These are phyloP conservation scores for Hemistola chrysoprasaria DNA, from an alignment of 2,888 invertebrate genomes.

Conservation along the genomic window DNA sequence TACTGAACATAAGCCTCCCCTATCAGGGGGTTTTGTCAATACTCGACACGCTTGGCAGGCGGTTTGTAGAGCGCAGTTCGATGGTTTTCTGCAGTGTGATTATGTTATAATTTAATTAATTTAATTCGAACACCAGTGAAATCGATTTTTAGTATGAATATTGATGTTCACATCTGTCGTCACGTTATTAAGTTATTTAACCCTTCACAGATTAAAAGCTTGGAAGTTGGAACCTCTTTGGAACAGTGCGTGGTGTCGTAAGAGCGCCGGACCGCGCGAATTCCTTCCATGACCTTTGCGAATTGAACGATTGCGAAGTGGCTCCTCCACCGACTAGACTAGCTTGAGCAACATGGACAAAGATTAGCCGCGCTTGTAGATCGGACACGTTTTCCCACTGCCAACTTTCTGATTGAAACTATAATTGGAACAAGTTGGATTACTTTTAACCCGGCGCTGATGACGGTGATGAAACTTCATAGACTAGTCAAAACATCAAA, in stretches of 20 bases:
- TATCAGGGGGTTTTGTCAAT: too few relatives aligned
- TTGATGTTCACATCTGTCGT: too few relatives aligned
- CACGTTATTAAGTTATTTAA: neutral
- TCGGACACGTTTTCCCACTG: constrained; percentile 31
- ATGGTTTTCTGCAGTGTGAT: too few relatives aligned
- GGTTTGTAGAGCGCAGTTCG: too few relatives aligned
- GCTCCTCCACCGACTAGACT: constrained; percentile 72
- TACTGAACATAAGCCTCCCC: too few relatives aligned
- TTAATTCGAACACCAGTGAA: too few relatives aligned
- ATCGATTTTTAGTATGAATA: too few relatives aligned
- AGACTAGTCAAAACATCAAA: too few relatives aligned
- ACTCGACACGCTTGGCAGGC: too few relatives aligned
- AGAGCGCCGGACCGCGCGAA: constrained; percentile 76
- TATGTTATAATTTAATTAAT: too few relatives aligned
- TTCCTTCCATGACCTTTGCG: constrained; percentile 81
- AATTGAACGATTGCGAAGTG: constrained; percentile 77
- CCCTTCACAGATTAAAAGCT: constrained; percentile 10
- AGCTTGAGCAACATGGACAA: constrained; percentile 71
- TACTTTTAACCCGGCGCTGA: neutral
- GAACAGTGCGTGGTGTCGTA: constrained; percentile 64
- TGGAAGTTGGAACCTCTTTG: constrained; percentile 53
- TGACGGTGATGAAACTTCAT: too few relatives aligned
- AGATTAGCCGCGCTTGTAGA: constrained; percentile 60
- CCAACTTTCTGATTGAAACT: constrained; percentile 15
- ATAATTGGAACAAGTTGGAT: constrained; percentile 13